These are phyloP conservation scores for Patella ulyssiponensis DNA, from an alignment of 2,888 invertebrate species.

Conservation along the genomic window DNA sequence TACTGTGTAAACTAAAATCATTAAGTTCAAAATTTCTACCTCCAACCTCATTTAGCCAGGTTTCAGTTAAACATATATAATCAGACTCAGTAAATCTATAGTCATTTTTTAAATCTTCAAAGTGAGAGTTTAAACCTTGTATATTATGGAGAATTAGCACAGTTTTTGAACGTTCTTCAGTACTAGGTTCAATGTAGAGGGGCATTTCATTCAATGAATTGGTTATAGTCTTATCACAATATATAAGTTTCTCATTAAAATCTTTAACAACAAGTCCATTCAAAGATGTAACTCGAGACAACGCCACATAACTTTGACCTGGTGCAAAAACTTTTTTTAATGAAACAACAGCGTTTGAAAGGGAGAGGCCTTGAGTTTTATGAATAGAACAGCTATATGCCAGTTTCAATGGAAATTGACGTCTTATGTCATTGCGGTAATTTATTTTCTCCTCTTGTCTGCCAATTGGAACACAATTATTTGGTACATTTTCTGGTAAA, in stretches of 20 bases:
- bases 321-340: not conserved
- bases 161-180: not conserved
- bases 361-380: not conserved
- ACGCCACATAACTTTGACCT: not conserved
- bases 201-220: not conserved
- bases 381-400: not conserved
- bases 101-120: not conserved
- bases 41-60: slow-evolving; percentile 19
- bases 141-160: not conserved
- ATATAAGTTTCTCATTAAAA: not conserved
- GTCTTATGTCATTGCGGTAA: slow-evolving; percentile 1
- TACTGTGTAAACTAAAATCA: slow-evolving; percentile 23
- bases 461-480: not conserved
- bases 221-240: not conserved
- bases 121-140: not conserved
- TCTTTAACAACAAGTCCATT: not conserved
- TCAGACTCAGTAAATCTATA: not conserved
- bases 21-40: not conserved
- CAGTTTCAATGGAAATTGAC: slow-evolving; percentile 23
- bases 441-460: slow-evolving; percentile 15
- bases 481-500: too few relatives aligned
- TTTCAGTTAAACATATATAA: slow-evolving; percentile 22
- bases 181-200: not conserved
- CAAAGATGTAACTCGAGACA: too few relatives aligned
- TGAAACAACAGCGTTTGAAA: slow-evolving; percentile 9